Conservation (phyloP, 2,888 invertebrate genomes). For the Scrobipalpa costella region DNA sequence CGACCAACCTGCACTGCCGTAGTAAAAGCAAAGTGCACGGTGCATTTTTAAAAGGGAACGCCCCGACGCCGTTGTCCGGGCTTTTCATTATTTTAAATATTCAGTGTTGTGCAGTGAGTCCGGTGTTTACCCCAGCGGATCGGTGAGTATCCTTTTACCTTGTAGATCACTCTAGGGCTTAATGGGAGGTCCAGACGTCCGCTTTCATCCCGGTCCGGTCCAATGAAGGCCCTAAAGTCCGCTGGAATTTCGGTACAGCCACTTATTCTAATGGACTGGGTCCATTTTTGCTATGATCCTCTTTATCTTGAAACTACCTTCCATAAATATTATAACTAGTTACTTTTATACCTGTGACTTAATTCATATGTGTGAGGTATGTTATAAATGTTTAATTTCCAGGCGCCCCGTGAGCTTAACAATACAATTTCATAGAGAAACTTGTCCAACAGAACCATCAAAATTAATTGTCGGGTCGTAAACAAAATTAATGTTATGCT, state of each 20-base stretch:
- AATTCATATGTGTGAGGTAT: slow-evolving; percentile 1
- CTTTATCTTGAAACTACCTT: slow-evolving; percentile 13
- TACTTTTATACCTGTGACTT: neutral
- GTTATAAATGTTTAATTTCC: slow-evolving; percentile 23
- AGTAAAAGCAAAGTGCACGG: slow-evolving; percentile 75
- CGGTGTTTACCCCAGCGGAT: slow-evolving; percentile 51
- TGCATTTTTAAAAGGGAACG: slow-evolving; percentile 79
- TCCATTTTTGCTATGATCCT: slow-evolving; percentile 6
- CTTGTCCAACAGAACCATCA: slow-evolving; percentile 55
- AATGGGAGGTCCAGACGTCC: slow-evolving; percentile 40
- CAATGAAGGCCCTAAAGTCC: neutral
- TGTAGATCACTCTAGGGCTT: slow-evolving; percentile 42
- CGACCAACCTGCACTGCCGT: slow-evolving; percentile 76
- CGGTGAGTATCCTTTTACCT: slow-evolving; percentile 62
- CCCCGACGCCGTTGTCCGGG: slow-evolving; percentile 61
- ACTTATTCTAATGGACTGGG: slow-evolving; percentile 5
- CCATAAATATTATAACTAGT: neutral
- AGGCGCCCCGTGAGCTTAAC: slow-evolving; percentile 25
- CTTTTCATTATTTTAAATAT: slow-evolving; percentile 79
- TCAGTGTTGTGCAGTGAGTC: slow-evolving; percentile 73
- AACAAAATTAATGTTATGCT: slow-evolving; percentile 72
- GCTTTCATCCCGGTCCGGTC: slow-evolving; percentile 43
- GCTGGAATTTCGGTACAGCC: slow-evolving; percentile 1
- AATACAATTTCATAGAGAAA: slow-evolving; percentile 37
- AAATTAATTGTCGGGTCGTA: slow-evolving; percentile 64